These are phyloP conservation scores for Pelmatolapia mariae DNA, from an alignment of 2,113 vertebrate genomes.

Conservation along the genomic window DNA sequence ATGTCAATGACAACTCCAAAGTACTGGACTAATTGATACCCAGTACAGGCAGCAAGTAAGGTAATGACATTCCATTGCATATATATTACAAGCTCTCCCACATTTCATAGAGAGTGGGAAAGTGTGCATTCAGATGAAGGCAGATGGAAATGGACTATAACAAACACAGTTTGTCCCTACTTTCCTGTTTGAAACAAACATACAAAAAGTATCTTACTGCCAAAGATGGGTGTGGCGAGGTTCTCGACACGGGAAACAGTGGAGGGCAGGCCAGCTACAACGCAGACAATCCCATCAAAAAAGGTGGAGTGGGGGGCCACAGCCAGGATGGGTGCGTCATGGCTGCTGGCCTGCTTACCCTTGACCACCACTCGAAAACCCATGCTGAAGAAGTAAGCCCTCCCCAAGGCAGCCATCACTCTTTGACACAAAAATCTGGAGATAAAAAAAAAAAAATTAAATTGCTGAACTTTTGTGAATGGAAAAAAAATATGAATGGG, in stretches of 20 bases:
- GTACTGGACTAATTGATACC: neutral
- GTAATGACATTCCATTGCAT: neutral
- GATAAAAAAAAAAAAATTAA: neutral
- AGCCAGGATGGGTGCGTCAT: conserved; percentile 85
- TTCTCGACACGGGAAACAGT: conserved; percentile 88
- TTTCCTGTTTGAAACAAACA: neutral
- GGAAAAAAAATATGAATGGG: neutral
- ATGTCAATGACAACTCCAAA: neutral
- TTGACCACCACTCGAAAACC: conserved; percentile 85
- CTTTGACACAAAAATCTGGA: conserved; percentile 76
- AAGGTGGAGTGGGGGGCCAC: conserved; percentile 93
- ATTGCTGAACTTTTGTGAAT: neutral
- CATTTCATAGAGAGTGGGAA: neutral
- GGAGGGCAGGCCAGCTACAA: conserved; percentile 86
- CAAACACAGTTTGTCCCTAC: neutral
- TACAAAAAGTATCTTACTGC: conserved; percentile 77
- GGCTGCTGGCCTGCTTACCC: conserved; percentile 71
- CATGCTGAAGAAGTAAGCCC: conserved; percentile 79
- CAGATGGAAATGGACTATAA: neutral
- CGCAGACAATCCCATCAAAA: conserved; percentile 88
- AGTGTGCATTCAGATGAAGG: neutral
- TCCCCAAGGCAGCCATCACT: conserved; percentile 75
- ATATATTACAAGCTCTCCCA: neutral
- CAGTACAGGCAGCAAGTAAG: neutral
- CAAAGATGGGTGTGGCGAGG: conserved; percentile 79